Evolutionary conservation across 1,140 invertebrate species (phyloP), one percentile per base, ranked within the genome.

Genomic region (Lordiphosa collinella): DNA sequence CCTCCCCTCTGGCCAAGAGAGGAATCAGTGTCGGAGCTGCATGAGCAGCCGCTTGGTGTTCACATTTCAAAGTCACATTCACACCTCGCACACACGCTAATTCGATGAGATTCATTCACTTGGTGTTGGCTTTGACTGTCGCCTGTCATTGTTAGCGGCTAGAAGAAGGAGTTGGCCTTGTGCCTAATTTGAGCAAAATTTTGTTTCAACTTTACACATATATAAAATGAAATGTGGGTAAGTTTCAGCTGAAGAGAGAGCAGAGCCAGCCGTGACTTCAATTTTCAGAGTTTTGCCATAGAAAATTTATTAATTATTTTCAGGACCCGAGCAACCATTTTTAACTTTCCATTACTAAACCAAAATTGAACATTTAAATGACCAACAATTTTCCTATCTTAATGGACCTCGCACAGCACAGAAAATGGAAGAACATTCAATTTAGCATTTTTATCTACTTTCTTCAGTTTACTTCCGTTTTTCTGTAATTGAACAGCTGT

Each of bases 401-500:
- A 66, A 37, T 57, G 41, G 22, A 37, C 34, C 60, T 16, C 1
- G 10, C 29, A 3, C 13, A 9, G 5, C 41, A 14, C 16, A 43
- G 36, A 36, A 22, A 4, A 14, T 22, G 12, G 59, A 64, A 49
- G 22, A 12, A 64, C 34, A 68, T 56, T 53, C 41, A 73, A 71
- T 60, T 63, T 64, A 41, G 31, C 12, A 47, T 47, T 38, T 41
- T 46, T 44, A 44, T 44, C 54, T 38, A 44, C 60, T 64, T 55
- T 55, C 46, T 49, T 35, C 12, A 36, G 14, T 37, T 62, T 35
- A 37, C 31, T 14, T 34, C 52, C 31, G 40, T 54, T 75, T 75
- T 63, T 22, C 64, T 58, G 41, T 48, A 60, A 57, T 54, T 59
- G 54, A 79, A 38, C 49, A 55, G 50, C 51, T 52, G 47, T 52